A percentile compares a stretch with the other conserved stretches of the same genome.
Evolutionary conservation across 2,888 invertebrate genomes (phyloP).

Genomic region (Calameuta filiformis): DNA sequence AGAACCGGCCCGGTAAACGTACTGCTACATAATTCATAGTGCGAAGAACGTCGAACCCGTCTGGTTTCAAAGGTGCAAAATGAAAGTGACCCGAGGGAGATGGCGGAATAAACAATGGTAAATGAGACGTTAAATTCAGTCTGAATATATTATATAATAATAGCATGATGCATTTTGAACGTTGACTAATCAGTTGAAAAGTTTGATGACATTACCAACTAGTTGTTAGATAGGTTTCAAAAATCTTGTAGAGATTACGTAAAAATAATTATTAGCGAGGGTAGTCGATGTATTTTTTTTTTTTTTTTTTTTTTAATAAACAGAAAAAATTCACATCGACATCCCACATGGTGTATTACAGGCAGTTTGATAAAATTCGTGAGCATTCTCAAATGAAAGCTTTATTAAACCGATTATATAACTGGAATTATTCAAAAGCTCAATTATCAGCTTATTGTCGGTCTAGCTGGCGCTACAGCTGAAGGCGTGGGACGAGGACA

Average conservation of each 20-base stretch:
- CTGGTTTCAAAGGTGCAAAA: not conserved
- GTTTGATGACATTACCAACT: not conserved
- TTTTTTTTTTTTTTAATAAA: not conserved
- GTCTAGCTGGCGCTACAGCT: slow-evolving; percentile 51
- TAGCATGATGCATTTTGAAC: not conserved
- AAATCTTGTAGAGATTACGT: not conserved
- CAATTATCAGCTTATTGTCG: slow-evolving; percentile 63
- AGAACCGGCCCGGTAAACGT: slow-evolving; percentile 36
- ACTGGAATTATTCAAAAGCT: slow-evolving; percentile 59
- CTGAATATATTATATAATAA: not conserved
- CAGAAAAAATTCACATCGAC: not conserved
- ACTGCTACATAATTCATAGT: slow-evolving; percentile 18
- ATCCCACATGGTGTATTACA: not conserved
- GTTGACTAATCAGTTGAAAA: not conserved
- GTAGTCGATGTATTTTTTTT: not conserved
- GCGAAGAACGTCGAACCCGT: not conserved
- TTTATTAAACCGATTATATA: slow-evolving; percentile 51
- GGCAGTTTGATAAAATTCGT: not conserved
- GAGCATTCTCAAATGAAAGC: slow-evolving; percentile 20
- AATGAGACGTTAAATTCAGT: not conserved
- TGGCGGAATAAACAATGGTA: not conserved
- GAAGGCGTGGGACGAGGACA: slow-evolving; percentile 52
- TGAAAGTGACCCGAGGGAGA: not conserved
- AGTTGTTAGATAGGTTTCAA: not conserved
- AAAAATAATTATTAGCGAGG: not conserved